Evolutionary conservation across 2,797 vertebrate species (phyloP), one percentile per base, ranked within the genome.

Genomic region (Thaleichthys pacificus): DNA sequence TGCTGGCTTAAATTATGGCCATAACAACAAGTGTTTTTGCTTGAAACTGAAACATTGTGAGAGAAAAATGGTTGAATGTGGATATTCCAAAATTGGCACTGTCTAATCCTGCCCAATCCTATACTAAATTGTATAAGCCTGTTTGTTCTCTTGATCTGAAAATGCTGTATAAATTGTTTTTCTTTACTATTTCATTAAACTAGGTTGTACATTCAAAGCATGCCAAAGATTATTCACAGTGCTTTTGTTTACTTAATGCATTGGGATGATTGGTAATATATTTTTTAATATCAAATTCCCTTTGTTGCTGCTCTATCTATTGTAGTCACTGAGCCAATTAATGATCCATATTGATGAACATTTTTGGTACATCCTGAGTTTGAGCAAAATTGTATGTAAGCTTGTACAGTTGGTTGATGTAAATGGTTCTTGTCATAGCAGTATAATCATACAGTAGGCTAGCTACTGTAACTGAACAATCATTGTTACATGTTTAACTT

Each of bases 151-250:
- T 42, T 3, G 11, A 42, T 42, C 42, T 12, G 42, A 47, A 47
- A 47, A 47, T 47, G 42, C 12, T 47, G 9, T 12, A 11, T 47
- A 47, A 47, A 47, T 47, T 3, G 12, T 47, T 47, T 42, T 42
- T 3, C 84, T 91, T 88, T 38, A 70, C 15, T 65, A 32, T 73
- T 68, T 80, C 71, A 79, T 74, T 80, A 28, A 85, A 77, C 77
- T n/a, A 47, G 78, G 80, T 73, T 70, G 71, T 80, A 73, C 80
- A 84, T 78, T 77, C 78, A 80, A 64, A 77, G 75, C 76, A 74
- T 17, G 79, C 88, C 89, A 89, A 89, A 90, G 88, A 90, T 63
- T 73, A 80, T 73, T 77, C 70, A 57, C 69, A 76, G 68, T 79
- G 51, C 47, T 68, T 72, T 42, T 61, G 4, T 56, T 30, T 65